phyloP scores from a whole-genome alignment of 2,888 invertebrate species.

The Cephus pulcher region DNA sequence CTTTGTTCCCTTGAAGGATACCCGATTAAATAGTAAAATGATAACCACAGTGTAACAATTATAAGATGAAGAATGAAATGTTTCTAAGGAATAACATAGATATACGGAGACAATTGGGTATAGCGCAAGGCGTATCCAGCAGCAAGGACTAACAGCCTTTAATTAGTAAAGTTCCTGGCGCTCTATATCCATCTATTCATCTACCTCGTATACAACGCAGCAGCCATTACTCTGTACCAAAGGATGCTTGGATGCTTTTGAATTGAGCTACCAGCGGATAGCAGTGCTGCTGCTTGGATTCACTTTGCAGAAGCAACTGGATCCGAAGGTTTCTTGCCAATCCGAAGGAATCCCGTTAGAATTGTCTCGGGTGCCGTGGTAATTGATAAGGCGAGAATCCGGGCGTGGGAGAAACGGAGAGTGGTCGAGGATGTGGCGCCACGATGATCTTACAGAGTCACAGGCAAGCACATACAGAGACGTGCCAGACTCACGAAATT shows the following conservation, averaged over 20 bases:
- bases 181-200: conserved; percentile 35
- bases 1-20: too few relatives aligned
- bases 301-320: too few relatives aligned
- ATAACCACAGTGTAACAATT: too few relatives aligned
- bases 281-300: too few relatives aligned
- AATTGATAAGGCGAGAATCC: not conserved
- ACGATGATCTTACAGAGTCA: too few relatives aligned
- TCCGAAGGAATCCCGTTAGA: too few relatives aligned
- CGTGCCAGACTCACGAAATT: conserved; percentile 44
- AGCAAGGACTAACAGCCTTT: conserved; percentile 60
- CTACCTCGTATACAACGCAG: conserved; percentile 29
- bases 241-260: conserved; percentile 29
- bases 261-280: conserved; percentile 44
- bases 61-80: too few relatives aligned
- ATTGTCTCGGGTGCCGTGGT: not conserved
- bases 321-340: too few relatives aligned
- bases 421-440: conserved; percentile 13
- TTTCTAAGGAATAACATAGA: too few relatives aligned
- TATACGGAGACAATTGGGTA: not conserved
- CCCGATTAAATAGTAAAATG: too few relatives aligned
- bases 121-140: conserved; percentile 51
- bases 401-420: conserved; percentile 31
- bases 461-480: too few relatives aligned
- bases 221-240: conserved; percentile 41
- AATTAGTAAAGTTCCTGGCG: conserved; percentile 64